phyloP scores from a whole-genome alignment of 2,113 vertebrate genomes.

The Callospermophilus lateralis region DNA sequence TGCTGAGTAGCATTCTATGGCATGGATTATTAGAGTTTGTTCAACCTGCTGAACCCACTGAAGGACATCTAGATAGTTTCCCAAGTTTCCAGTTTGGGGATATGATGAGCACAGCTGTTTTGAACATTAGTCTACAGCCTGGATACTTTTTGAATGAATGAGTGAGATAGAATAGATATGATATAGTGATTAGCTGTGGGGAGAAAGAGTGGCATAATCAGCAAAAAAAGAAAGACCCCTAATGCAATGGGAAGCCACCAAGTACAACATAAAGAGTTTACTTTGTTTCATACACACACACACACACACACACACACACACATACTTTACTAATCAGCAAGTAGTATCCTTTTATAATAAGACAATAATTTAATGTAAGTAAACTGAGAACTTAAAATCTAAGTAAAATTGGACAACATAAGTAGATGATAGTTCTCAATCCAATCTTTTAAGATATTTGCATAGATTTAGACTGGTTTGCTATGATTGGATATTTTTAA shows the following conservation, averaged over 20 bases:
- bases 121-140: background rate
- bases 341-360: background rate
- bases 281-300: background rate
- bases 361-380: background rate
- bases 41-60: background rate
- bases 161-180: background rate
- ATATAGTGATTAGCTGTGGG: background rate
- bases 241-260: background rate
- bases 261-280: background rate
- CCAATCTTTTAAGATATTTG: background rate
- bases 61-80: background rate
- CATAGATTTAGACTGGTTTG: background rate
- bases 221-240: background rate
- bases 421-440: background rate
- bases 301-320: background rate
- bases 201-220: background rate
- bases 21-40: background rate
- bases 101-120: background rate
- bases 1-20: background rate
- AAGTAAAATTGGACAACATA: background rate
- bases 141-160: background rate
- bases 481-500: background rate
- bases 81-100: background rate
- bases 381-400: background rate
- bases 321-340: background rate